These are phyloP conservation scores for Hydropsyche betteni DNA, from an alignment of 2,888 invertebrate genomes.

Conservation along the genomic window DNA sequence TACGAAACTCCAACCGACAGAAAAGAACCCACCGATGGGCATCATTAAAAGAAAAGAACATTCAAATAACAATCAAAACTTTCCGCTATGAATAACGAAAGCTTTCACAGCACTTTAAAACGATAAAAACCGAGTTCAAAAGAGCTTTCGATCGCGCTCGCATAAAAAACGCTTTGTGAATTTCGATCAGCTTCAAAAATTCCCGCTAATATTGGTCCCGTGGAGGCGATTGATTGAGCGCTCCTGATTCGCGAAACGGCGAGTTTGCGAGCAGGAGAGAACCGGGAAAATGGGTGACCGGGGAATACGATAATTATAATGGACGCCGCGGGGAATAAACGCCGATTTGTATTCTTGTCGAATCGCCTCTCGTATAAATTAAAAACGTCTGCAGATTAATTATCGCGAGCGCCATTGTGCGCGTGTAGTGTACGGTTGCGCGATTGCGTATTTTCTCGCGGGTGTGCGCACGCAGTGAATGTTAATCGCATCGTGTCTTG, in stretches of 20 bases:
- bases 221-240: constrained; percentile 23
- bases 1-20: too few species aligned
- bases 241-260: constrained; percentile 13
- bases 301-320: constrained; percentile 38
- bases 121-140: too few species aligned
- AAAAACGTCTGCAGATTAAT: constrained; percentile 39
- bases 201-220: constrained; percentile 12
- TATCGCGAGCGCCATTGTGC: constrained; percentile 2
- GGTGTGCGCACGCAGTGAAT: constrained; percentile 11
- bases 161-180: neutral
- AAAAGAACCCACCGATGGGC: too few species aligned
- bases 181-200: constrained; percentile 10
- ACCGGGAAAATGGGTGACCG: constrained; percentile 15
- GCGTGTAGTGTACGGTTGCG: neutral
- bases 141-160: too few species aligned
- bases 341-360: constrained; percentile 41
- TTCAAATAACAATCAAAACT: too few species aligned
- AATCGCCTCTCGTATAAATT: constrained; percentile 37
- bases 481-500: neutral
- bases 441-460: constrained; percentile 30
- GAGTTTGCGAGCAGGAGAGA: neutral
- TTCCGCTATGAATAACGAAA: too few species aligned
- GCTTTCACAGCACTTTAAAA: too few species aligned
- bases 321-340: constrained; percentile 34
- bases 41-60: too few species aligned